Base-by-base conservation (phyloP, 2,888 invertebrate species). In the Xanthostigma xanthostigma region DNA sequence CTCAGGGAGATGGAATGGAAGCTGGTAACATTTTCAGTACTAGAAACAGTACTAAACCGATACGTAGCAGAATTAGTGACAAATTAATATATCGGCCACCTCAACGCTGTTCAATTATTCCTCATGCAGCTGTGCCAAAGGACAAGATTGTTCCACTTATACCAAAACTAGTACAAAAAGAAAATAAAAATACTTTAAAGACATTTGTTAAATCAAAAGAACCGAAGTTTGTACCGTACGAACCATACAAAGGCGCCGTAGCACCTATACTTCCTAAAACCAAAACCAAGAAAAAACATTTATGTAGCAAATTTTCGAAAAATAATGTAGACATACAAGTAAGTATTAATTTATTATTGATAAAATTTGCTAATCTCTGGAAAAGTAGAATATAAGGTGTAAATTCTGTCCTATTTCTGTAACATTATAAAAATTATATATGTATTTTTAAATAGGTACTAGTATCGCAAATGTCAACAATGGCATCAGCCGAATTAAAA, bases 151-250 rank as follows among this genome's bases (percentile, higher is more conserved):
- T 77, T n/a, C 71, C 72, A 55, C 63, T 79, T 48, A 68, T 81
- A 44, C 81, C 84, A 10, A 79, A 76, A 57, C 70, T 79, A 52
- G 68, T 80, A 36, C 73, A 68, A 47, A 68, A 72, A 12, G 71
- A 74, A 41, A 76, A 74, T 55, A 77, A 74, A 57, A 71, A 71
- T 44, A 6, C 27, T 5, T 27, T 27, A 27, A 69, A 71, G 12
- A 69, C 68, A 40, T 66, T 73, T 45, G 65, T 76, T 10, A 81
- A 79, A 59, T 66, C 67, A 1, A 73, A 75, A 58, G 81, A 82
- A 55, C 87, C 89, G 0, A 89, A 84, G 61, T 91, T 90, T 64
- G 77, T 92, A 36, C 91, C 91, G 0, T 89, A 86, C 56, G 91
- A 92, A 60, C 91, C 91, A 0, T 91, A 90, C 60, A 81, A 88